Evolutionary conservation across 2,797 vertebrate genomes (phyloP), one percentile per base, ranked within the genome.

Genomic region (Paedocypris micromegethes): DNA sequence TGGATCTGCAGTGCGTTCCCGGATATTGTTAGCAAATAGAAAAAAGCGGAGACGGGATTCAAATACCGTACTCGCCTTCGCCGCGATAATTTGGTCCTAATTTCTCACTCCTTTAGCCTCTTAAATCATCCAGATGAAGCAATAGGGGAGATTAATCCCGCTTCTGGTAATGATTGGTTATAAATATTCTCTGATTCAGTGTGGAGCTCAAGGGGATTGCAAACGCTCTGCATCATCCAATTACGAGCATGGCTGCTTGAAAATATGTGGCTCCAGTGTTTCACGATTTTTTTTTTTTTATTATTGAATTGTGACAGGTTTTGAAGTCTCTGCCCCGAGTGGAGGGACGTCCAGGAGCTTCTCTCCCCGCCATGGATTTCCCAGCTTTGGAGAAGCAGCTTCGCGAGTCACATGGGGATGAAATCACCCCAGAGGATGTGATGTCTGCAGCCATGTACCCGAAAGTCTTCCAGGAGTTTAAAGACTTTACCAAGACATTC

Each of bases 391-490:
- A 93, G 69, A 83, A 86, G 65, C 88, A 90, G 7, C 83, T 95
- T 49, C 75, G 23, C 0, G 79, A 84, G 0, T 54, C 86, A 2
- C 88, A 95, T 0, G 83, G 85, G 0, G 91, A 94, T 0, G 92
- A 95, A 0, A 90, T 95, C 77, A 92, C 91, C 48, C 85, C 92
- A 0, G 94, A 97, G 76, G 94, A 97, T 0, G 88, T 97, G 73
- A 91, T 97, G 79, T 97, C 95, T 0, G 92, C 94, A 0, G 93
- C 95, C 59, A 95, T 96, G 89, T 97, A 96, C 77, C 94, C 94
- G 0, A 92, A 94, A 5, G 95, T 97, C 6, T 97, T 92, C 81
- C 86, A 92, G 45, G 92, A 93, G 66, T 96, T 89, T 79, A 92
- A 93, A 69, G 89, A 93, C 0, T 97, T 97, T 68, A 90, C 88